Evolutionary conservation across 2,113 vertebrate species (phyloP).

Genomic region (Passer domesticus): DNA sequence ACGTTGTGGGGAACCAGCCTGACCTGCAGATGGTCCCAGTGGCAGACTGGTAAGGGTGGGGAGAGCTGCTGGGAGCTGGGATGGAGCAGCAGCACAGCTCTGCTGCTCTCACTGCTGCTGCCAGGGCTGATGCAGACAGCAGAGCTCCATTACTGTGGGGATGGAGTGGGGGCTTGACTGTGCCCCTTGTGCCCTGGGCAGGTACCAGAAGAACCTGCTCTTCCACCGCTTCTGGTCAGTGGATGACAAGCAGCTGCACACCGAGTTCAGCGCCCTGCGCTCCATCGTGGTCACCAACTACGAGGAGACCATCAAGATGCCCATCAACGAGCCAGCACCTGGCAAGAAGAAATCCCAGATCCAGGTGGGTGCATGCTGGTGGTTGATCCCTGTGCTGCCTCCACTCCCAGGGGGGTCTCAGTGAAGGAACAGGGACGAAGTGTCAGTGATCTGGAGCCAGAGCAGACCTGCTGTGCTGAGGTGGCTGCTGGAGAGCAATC

Average conservation of each 20-base stretch:
- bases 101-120: not conserved
- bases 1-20: conserved; percentile 92
- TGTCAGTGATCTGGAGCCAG: not conserved
- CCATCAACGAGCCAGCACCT: conserved; percentile 90
- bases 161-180: rapidly evolving
- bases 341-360: conserved; percentile 95
- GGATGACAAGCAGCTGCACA: conserved; percentile 94
- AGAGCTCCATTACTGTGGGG: rapidly evolving
- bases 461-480: not conserved
- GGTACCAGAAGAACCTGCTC: conserved; percentile 91
- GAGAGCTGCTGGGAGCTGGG: not conserved
- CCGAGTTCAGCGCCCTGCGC: conserved; percentile 89
- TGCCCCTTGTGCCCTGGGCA: conserved; percentile 25
- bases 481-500: not conserved
- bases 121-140: not conserved
- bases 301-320: conserved; percentile 96
- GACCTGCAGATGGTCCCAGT: conserved; percentile 89
- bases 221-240: conserved; percentile 98
- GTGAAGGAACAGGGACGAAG: not conserved
- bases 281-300: conserved; percentile 94
- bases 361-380: conserved; percentile 66
- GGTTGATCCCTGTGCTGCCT: not conserved
- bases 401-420: rapidly evolving
- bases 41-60: conserved; percentile 84
- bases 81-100: not conserved